phyloP scores from a whole-genome alignment of 1,140 invertebrate species.

The Dysdera silvatica region DNA sequence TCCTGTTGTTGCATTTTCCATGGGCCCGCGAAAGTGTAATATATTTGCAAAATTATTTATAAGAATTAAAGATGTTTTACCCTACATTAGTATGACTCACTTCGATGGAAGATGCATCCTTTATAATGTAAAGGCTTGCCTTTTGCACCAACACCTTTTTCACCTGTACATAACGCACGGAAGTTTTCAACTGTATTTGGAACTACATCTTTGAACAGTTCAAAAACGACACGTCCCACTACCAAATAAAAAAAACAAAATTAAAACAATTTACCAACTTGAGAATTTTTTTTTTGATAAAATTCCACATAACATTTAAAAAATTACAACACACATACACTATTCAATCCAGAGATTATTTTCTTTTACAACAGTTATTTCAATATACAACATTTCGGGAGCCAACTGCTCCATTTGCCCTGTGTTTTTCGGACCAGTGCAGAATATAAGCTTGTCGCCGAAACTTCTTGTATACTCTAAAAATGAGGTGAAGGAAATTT shows the following conservation, averaged over 20 bases:
- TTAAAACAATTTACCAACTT: conserved; percentile 41
- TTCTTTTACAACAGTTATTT: too few species aligned
- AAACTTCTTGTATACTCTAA: too few species aligned
- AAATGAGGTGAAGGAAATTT: too few species aligned
- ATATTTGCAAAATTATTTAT: too few species aligned
- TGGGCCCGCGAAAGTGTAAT: too few species aligned
- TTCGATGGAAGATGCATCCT: conserved; percentile 59
- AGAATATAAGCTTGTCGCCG: too few species aligned
- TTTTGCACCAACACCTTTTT: conserved; percentile 68
- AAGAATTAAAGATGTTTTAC: too few species aligned
- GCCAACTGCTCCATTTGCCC: too few species aligned
- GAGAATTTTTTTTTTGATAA: conserved; percentile 13
- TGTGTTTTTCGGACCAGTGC: too few species aligned
- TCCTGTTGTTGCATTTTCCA: too few species aligned
- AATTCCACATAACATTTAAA: neutral
- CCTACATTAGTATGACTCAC: conserved; percentile 43
- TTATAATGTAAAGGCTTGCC: conserved; percentile 44
- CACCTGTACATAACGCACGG: conserved; percentile 76
- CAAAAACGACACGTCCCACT: conserved; percentile 65
- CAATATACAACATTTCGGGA: too few species aligned
- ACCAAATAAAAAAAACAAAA: conserved; percentile 1
- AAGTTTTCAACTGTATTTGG: conserved; percentile 92
- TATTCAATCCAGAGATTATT: neutral
- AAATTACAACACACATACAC: neutral
- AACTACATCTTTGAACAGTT: conserved; percentile 72